Conservation (phyloP, 2,113 vertebrate genomes). For the Lonchura striata region DNA sequence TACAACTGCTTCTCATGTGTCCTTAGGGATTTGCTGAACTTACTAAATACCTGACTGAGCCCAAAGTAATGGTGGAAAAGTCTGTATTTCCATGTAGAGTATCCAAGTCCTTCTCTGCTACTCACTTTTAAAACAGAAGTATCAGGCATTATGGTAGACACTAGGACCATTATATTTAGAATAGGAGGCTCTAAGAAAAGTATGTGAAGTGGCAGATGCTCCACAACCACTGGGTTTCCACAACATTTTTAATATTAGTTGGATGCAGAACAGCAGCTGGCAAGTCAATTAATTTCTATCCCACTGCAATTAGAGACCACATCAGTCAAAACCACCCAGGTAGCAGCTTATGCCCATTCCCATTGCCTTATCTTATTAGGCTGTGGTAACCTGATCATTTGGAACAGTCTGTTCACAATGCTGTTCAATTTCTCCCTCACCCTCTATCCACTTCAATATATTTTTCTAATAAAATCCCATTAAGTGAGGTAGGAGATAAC, state of each 20-base stretch:
- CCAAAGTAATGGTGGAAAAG: neutral
- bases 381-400: neutral
- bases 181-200: neutral
- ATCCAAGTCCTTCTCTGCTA: neutral
- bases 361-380: neutral
- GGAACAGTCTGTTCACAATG: neutral
- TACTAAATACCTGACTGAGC: neutral
- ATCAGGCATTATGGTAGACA: neutral
- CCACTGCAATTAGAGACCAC: neutral
- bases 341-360: neutral
- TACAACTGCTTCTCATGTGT: neutral
- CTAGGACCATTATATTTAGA: neutral
- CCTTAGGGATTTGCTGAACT: neutral
- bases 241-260: neutral
- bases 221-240: neutral
- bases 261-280: neutral
- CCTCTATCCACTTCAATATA: neutral
- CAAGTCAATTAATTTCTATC: neutral
- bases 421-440: neutral
- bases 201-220: rapidly evolving
- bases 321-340: neutral
- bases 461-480: neutral
- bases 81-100: neutral
- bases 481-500: neutral
- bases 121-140: neutral